A percentile compares a stretch with the other conserved stretches of the same genome.
Evolutionary conservation across 2,888 invertebrate species (phyloP).

Genomic region (Drosophila aldrichi): DNA sequence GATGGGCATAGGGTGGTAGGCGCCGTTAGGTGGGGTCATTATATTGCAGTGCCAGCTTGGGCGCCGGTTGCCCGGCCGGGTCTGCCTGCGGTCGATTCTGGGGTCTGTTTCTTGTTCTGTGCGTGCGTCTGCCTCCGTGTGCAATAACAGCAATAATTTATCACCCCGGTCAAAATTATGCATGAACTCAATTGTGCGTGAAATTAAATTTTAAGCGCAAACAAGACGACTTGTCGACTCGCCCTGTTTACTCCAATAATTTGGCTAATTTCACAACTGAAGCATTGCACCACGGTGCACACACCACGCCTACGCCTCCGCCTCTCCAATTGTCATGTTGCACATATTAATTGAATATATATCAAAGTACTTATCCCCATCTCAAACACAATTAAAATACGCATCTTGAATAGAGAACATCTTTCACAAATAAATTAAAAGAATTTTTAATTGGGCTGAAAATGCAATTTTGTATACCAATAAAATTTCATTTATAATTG

Average conservation of each 20-base stretch:
- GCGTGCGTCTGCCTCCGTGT: constrained; percentile 49
- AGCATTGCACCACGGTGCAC: constrained; percentile 14
- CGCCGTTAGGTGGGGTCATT: constrained; percentile 60
- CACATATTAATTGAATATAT: constrained; percentile 69
- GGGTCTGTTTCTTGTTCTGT: constrained; percentile 31
- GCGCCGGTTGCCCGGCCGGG: constrained; percentile 4
- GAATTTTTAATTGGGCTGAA: background rate
- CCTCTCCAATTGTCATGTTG: constrained; percentile 20
- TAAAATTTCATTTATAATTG: background rate
- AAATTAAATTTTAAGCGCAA: constrained; percentile 83
- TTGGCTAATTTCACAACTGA: constrained; percentile 75
- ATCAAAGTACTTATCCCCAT: constrained; percentile 28
- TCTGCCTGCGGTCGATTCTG: constrained; percentile 52
- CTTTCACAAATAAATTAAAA: background rate
- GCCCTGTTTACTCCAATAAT: constrained; percentile 77
- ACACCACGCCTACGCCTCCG: too few species aligned
- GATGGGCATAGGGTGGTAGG: constrained; percentile 7
- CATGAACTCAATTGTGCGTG: constrained; percentile 81
- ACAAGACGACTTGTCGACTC: constrained; percentile 72
- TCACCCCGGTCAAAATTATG: constrained; percentile 80
- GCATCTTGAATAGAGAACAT: background rate
- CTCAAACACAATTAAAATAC: constrained; percentile 36
- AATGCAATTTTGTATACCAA: background rate
- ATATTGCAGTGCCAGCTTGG: constrained; percentile 55
- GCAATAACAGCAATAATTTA: constrained; percentile 82